Conservation (phyloP, 2,113 vertebrate species). For the Patagioenas fasciata region DNA sequence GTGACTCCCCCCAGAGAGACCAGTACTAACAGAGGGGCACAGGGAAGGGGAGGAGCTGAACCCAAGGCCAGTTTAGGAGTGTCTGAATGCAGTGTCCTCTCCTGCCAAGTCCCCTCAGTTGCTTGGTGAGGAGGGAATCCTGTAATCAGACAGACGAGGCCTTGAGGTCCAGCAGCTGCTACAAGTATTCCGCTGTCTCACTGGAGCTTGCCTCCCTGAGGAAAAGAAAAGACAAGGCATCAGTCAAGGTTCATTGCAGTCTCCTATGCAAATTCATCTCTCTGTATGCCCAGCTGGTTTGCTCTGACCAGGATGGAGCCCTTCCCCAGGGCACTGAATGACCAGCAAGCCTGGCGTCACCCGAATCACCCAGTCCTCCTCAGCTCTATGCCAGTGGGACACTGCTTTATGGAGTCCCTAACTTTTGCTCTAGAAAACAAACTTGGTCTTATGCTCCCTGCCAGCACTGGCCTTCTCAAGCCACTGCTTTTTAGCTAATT, state of each 20-base stretch:
- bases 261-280: background rate
- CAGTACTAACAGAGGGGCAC: background rate
- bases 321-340: background rate
- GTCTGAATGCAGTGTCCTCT: slow-evolving; percentile 48
- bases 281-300: background rate
- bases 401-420: background rate
- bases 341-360: background rate
- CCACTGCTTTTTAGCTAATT: background rate
- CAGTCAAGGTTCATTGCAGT: background rate
- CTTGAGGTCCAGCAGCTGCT: slow-evolving; percentile 70
- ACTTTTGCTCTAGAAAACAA: background rate
- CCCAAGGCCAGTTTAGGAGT: slow-evolving; percentile 32
- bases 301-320: background rate
- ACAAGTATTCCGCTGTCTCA: slow-evolving; percentile 78
- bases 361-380: background rate
- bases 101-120: slow-evolving; percentile 45
- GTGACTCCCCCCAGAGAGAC: slow-evolving; percentile 11
- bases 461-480: background rate
- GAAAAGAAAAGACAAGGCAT: slow-evolving; percentile 51
- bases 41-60: slow-evolving; percentile 25
- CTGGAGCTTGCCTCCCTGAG: slow-evolving; percentile 74
- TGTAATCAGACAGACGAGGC: slow-evolving; percentile 59
- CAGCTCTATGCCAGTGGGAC: background rate
- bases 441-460: background rate
- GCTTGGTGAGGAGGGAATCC: slow-evolving; percentile 48